Evolutionary conservation across 2,113 vertebrate genomes (phyloP).

Genomic region (Macrotis lagotis): DNA sequence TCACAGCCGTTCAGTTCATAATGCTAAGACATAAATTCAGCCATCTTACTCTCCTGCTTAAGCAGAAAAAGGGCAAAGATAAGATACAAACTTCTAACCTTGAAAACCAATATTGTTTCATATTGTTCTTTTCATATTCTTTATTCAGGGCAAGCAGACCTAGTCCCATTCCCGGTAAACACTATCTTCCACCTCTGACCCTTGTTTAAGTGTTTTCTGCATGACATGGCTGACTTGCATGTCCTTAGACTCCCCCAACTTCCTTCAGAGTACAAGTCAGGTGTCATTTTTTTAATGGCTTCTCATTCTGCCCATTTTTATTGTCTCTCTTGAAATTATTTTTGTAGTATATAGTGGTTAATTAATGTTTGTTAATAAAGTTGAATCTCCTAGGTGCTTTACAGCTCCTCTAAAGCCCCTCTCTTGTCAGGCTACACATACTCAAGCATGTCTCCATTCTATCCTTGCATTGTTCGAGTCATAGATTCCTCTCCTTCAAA

Average conservation of each 20-base stretch:
- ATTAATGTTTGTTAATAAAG: neutral
- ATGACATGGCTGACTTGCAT: neutral
- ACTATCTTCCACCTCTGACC: neutral
- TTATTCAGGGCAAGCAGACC: neutral
- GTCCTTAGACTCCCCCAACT: neutral
- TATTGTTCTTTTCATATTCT: neutral
- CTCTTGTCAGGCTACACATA: neutral
- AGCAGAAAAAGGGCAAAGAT: neutral
- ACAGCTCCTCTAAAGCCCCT: neutral
- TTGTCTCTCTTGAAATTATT: neutral
- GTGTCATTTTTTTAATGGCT: neutral
- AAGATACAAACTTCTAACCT: neutral
- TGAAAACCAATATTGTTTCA: neutral
- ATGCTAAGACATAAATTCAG: neutral
- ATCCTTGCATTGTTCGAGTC: neutral
- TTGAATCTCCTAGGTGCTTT: neutral
- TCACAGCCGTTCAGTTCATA: neutral
- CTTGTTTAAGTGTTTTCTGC: neutral
- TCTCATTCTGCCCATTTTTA: neutral
- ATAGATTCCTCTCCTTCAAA: neutral
- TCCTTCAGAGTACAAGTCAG: neutral
- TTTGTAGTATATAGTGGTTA: neutral
- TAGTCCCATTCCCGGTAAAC: neutral
- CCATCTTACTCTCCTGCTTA: neutral
- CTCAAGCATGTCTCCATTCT: neutral